Evolutionary conservation across 1,140 invertebrate species (phyloP).

Genomic region (Battus philenor): DNA sequence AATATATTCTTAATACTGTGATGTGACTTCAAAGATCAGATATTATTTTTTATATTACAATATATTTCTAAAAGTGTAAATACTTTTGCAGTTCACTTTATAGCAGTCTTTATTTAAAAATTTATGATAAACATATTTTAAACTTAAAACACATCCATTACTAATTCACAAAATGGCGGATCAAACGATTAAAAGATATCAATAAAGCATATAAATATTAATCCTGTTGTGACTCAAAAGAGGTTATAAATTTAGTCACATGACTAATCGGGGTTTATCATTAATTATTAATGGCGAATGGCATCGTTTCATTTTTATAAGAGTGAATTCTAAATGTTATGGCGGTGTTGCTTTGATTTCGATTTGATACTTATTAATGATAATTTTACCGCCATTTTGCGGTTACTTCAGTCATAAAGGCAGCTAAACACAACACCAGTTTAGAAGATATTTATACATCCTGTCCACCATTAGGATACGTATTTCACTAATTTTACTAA

Average conservation of each 20-base stretch:
- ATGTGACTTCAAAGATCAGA: too few relatives aligned
- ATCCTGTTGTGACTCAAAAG: conserved; percentile 3
- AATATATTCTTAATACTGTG: too few relatives aligned
- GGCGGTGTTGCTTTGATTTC: conserved; percentile 28
- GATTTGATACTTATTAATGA: conserved; percentile 41
- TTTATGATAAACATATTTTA: too few relatives aligned
- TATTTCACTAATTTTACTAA: conserved; percentile 67
- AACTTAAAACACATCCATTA: conserved; percentile 8
- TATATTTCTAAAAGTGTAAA: too few relatives aligned
- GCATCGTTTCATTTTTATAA: conserved; percentile 8
- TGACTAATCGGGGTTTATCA: not conserved
- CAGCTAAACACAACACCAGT: conserved; percentile 49
- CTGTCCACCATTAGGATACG: conserved; percentile 48
- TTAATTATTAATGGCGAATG: conserved; percentile 10
- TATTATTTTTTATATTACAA: too few relatives aligned
- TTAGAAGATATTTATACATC: conserved; percentile 64
- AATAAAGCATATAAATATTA: conserved; percentile 6
- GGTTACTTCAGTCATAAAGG: conserved; percentile 35
- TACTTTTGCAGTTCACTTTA: too few relatives aligned
- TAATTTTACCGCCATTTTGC: conserved; percentile 41
- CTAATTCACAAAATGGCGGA: conserved; percentile 5
- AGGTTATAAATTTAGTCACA: conserved; percentile 4
- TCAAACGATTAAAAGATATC: conserved; percentile 13
- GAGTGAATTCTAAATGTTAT: conserved; percentile 17
- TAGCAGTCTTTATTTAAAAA: too few relatives aligned